phyloP scores from a whole-genome alignment of 2,888 invertebrate genomes.

The Campoplex nolae region DNA sequence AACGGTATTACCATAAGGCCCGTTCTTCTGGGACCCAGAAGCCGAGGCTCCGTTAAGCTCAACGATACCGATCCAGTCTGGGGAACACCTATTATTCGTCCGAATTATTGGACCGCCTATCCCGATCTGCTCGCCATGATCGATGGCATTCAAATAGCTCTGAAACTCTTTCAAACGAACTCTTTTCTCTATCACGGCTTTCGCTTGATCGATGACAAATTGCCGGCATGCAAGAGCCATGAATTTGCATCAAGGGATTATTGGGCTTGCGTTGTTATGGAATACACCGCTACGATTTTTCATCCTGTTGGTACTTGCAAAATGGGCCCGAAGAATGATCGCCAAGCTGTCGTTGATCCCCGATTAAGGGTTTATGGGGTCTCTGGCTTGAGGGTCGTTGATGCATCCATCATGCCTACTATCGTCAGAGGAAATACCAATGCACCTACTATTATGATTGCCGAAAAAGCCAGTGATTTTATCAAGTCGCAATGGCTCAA shows the following conservation, averaged over 20 bases:
- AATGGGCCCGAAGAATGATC: conserved; percentile 89
- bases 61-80: conserved; percentile 90
- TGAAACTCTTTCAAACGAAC: conserved; percentile 87
- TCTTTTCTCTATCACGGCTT: conserved; percentile 87
- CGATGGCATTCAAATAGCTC: conserved; percentile 87
- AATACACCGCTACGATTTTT: conserved; percentile 90
- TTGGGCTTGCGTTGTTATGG: conserved; percentile 88
- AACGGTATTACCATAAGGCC: conserved; percentile 88
- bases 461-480: conserved; percentile 85
- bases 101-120: conserved; percentile 88
- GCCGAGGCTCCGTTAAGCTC: conserved; percentile 88
- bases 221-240: conserved; percentile 87
- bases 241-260: conserved; percentile 88
- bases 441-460: conserved; percentile 87
- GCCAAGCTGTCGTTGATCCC: conserved; percentile 88
- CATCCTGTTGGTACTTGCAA: conserved; percentile 90
- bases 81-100: conserved; percentile 90
- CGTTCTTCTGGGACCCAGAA: conserved; percentile 88
- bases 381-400: conserved; percentile 88
- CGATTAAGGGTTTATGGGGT: conserved; percentile 88
- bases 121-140: conserved; percentile 88
- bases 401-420: conserved; percentile 89
- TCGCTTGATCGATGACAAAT: conserved; percentile 86
- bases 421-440: conserved; percentile 86
- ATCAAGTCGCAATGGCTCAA: conserved; percentile 80